These are phyloP conservation scores for Nothoprocta pentlandii DNA, from an alignment of 2,113 vertebrate genomes.

Conservation along the genomic window DNA sequence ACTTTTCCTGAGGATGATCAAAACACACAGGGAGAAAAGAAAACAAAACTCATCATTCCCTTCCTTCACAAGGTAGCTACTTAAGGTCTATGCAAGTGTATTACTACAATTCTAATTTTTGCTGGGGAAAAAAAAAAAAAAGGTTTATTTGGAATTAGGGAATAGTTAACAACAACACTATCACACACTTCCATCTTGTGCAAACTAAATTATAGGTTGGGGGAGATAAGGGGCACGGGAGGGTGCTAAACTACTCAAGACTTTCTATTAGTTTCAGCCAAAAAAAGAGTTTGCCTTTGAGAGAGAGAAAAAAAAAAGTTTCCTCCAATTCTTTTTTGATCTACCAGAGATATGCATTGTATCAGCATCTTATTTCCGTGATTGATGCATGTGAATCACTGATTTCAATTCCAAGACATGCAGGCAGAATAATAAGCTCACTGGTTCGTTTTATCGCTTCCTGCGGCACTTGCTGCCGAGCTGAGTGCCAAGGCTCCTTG, in stretches of 20 bases:
- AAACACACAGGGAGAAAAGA: background rate
- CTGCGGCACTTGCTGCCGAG: background rate
- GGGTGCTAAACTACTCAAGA: background rate
- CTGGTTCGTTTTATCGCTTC: background rate
- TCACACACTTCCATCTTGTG: background rate
- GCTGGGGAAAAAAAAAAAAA: background rate
- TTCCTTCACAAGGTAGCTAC: background rate
- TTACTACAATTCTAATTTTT: background rate
- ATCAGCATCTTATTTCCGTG: background rate
- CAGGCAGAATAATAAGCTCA: background rate
- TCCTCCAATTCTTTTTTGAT: background rate
- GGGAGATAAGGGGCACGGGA: too few species aligned
- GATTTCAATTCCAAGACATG: background rate
- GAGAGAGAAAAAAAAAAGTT: background rate
- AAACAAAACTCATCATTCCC: background rate
- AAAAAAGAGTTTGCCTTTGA: background rate
- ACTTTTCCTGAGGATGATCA: background rate
- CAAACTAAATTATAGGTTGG: background rate
- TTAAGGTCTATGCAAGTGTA: background rate
- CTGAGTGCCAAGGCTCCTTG: background rate
- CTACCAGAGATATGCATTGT: background rate
- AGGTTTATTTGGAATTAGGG: background rate
- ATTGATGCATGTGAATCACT: background rate
- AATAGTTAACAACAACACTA: background rate
- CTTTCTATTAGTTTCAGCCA: background rate